phyloP scores from a whole-genome alignment of 2,888 invertebrate genomes.

The Chirona hameri region DNA sequence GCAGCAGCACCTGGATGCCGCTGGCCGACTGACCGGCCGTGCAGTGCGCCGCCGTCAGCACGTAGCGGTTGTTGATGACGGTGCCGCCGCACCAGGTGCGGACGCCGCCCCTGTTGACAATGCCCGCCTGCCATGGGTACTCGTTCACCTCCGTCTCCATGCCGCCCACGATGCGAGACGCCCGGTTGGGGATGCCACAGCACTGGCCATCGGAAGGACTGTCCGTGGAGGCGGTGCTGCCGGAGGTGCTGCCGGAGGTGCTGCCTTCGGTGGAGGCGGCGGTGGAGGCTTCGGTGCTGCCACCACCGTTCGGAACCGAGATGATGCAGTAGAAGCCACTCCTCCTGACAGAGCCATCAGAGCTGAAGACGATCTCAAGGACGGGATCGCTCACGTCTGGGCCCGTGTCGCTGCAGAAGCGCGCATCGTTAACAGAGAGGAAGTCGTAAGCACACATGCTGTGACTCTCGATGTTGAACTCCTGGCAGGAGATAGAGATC shows the following conservation, averaged over 20 bases:
- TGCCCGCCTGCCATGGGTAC: slow-evolving; percentile 25
- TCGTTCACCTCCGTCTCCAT: background rate
- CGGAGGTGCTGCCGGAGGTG: background rate
- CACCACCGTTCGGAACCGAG: background rate
- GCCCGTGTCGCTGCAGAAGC: background rate
- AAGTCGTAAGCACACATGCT: background rate
- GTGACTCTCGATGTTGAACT: background rate
- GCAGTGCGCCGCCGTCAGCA: slow-evolving; percentile 26
- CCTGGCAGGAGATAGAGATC: background rate
- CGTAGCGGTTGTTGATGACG: slow-evolving; percentile 24
- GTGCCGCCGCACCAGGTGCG: slow-evolving; percentile 12
- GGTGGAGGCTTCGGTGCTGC: background rate
- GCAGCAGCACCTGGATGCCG: background rate
- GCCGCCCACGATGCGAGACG: slow-evolving; percentile 3
- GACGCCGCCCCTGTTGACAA: background rate
- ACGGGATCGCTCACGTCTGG: background rate
- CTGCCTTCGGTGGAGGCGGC: background rate
- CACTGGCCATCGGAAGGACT: too few species aligned
- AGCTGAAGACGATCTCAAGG: background rate
- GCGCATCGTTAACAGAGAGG: background rate
- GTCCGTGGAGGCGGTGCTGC: background rate
- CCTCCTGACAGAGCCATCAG: background rate
- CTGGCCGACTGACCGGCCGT: background rate
- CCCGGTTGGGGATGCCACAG: background rate
- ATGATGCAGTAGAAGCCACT: background rate